Base-by-base conservation (phyloP, 2,888 invertebrate species). In the Perdita meconis region DNA sequence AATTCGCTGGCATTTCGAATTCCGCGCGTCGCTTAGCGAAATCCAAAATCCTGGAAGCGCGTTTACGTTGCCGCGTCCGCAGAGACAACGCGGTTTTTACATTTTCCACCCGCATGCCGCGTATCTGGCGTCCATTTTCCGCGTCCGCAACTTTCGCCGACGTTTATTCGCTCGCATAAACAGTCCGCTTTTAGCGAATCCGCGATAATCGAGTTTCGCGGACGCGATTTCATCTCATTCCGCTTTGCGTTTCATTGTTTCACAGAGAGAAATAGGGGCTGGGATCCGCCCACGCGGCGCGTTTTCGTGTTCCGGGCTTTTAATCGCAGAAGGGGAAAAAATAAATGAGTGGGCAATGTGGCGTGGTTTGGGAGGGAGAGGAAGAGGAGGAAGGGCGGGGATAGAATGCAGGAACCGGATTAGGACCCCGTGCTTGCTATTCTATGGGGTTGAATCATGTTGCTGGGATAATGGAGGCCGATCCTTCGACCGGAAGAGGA, bases 391-490 rank as follows among this genome's bases (percentile, higher is more conserved):
- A 10, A 42, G 40, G 16, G 38, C 44, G 22, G 26, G 16, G 19
- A 65, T 60, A 34, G 50, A 47, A 61, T 13, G 24, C 47, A 22
- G 57, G 55, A 74, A 56, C 22, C 36, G 40, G 77, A 68, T 66
- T 67, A 73, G 56, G 12, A 30, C 30, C 53, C 50, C 61, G 51
- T 53, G 65, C 22, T 22, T 16, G 26, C 47, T 53, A 53, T 73
- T 72, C 59, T 53, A 56, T 51, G 50, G 50, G 53, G 51, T 51
- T 73, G 53, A 67, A 78, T 22, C 66, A 68, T 70, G 76, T 73
- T 68, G 72, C 38, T 47, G 19, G 71, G 42, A 70, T 59, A 61
- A 76, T 76, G 51, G 42, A 12, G 44, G n/a, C 10, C 42, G 47
- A 44, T 50, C 26, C 50, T 50, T 26, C 47, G 26, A 42, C 51